phyloP scores from a whole-genome alignment of 2,113 vertebrate genomes.

The Triplophysa rosa region DNA sequence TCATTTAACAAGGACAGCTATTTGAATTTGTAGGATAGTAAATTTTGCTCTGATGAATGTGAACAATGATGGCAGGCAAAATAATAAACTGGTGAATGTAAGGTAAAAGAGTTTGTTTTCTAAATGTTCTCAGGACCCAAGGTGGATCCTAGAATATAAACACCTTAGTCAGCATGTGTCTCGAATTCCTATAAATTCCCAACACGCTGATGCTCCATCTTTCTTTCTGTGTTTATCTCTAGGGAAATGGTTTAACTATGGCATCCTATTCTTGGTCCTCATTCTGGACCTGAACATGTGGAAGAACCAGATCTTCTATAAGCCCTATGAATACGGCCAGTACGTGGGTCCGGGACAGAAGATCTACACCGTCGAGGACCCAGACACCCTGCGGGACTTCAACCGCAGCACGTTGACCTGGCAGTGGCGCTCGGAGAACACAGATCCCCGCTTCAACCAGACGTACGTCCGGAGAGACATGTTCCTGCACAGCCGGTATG shows the following conservation, averaged over 20 bases:
- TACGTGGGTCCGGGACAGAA: slow-evolving; percentile 94
- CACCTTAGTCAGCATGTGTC: too few species aligned
- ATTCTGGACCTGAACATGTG: slow-evolving; percentile 99
- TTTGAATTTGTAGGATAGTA: too few species aligned
- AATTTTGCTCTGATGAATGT: too few species aligned
- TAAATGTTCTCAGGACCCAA: too few species aligned
- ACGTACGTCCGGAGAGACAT: slow-evolving; percentile 86
- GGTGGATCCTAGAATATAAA: too few species aligned
- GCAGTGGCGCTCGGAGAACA: slow-evolving; percentile 87
- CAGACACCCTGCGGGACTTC: slow-evolving; percentile 85
- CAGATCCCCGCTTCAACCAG: slow-evolving; percentile 82
- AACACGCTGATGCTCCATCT: neutral
- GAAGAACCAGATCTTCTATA: slow-evolving; percentile 99
- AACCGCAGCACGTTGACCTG: slow-evolving; percentile 92
- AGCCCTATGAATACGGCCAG: slow-evolving; percentile 95
- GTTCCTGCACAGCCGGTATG: slow-evolving; percentile 93
- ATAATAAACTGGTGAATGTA: too few species aligned
- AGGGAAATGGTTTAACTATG: slow-evolving; percentile 99
- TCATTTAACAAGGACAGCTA: too few species aligned
- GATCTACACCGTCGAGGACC: slow-evolving; percentile 94
- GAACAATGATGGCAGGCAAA: too few species aligned
- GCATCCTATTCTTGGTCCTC: slow-evolving; percentile 96
- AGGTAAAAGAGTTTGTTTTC: too few species aligned
- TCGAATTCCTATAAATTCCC: neutral
- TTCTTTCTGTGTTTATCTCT: slow-evolving; percentile 6